These are phyloP conservation scores for Scomberomorus guttatus DNA, from an alignment of 2,797 vertebrate genomes.

Conservation along the genomic window DNA sequence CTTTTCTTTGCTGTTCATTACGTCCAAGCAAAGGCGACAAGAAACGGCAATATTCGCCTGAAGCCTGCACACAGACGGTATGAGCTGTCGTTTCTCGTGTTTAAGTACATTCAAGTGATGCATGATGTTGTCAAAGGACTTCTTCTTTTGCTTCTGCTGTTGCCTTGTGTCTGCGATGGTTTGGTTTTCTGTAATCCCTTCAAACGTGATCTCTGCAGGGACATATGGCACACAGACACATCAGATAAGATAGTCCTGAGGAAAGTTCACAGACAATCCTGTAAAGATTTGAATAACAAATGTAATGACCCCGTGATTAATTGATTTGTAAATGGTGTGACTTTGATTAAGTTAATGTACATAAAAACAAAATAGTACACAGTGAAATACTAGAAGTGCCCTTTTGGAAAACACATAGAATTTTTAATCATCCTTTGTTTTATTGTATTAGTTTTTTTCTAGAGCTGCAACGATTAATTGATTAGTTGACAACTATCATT, in stretches of 20 bases:
- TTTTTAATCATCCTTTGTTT: background rate
- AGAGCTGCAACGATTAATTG: no score
- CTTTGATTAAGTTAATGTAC: background rate
- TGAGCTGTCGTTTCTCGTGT: background rate
- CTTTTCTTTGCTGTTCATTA: conserved; percentile 21
- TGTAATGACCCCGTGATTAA: accelerated
- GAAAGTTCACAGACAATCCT: background rate
- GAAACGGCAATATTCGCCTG: background rate
- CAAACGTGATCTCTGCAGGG: conserved; percentile 37
- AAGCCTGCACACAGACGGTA: conserved; percentile 36
- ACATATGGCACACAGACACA: conserved; percentile 31
- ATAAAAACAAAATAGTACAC: background rate
- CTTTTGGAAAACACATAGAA: background rate
- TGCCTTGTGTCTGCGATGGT: background rate
- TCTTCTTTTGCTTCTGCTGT: no score
- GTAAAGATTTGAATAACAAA: background rate
- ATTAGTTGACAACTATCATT: background rate
- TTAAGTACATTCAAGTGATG: background rate
- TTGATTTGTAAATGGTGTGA: background rate
- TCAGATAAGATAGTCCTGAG: background rate
- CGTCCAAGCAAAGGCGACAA: conserved; percentile 1
- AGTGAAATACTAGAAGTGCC: background rate
- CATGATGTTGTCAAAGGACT: background rate
- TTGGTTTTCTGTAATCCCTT: background rate
- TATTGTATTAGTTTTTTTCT: background rate